Base-by-base conservation (phyloP, 2,888 invertebrate genomes). In the Tinea semifulvella region DNA sequence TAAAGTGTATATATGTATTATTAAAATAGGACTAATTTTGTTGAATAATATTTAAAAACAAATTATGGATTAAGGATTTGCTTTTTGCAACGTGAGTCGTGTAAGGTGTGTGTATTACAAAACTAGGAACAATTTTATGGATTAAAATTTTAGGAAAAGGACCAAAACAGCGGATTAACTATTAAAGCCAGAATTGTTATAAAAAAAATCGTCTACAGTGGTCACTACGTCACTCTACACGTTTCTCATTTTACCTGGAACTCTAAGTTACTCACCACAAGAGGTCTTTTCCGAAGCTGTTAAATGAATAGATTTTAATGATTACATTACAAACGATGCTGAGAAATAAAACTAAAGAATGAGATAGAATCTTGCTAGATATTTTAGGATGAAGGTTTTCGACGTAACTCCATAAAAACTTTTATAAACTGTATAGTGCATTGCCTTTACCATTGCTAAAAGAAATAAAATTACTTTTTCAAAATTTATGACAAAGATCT, bases 251-350 rank as follows among this genome's bases (percentile, higher is more conserved):
- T 74, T 76, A 77, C 76, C 79, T 79, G 64, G 52, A 59, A 67
- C 63, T 57, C 64, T 57, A 63, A 31, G 18, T 43, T 43, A 80
- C 80, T 80, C 76, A 80, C 80, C 80, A 80, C 65, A 79, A 74
- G 64, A 73, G 74, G 68, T 80, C 80, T 76, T 80, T 79, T 68
- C 80, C 79, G 62, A 80, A 80, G 73, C 80, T 80, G 80, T 79
- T 65, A 68, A 77, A 76, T 58, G 61, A 77, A 79, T 61, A 64
- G 57, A 53, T 31, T 54, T 19, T 20, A 14, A 40, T 40, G 20
- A 40, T n/a, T 40, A 40, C 13, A n/a, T 22, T 22, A 40, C 10
- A 11, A 20, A 40, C 11, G 22, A 40, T 31, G 6, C 13, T 2
- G 11, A n/a, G n/a, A n/a, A n/a, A n/a, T n/a, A n/a, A n/a, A n/a